Evolutionary conservation across 2,797 vertebrate genomes (phyloP).

Genomic region (Bucorvus abyssinicus): DNA sequence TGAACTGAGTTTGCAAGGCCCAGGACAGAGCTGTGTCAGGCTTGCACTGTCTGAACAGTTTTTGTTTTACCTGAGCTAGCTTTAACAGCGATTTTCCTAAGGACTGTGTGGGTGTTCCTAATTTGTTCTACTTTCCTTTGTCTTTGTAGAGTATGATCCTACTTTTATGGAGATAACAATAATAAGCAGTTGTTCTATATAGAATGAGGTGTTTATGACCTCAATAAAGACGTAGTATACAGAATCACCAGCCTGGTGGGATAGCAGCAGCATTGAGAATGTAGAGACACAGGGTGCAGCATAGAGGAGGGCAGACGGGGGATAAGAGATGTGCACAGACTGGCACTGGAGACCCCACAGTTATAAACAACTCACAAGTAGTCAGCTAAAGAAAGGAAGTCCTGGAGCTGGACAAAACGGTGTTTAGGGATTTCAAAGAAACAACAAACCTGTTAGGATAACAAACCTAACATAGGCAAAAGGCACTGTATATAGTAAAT

Average conservation of each 20-base stretch:
- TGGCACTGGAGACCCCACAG: neutral
- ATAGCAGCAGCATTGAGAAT: accelerated
- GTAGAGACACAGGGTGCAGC: neutral
- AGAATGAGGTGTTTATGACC: neutral
- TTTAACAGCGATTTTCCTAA: neutral
- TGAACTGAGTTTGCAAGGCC: neutral
- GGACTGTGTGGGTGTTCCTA: accelerated
- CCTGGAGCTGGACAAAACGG: neutral
- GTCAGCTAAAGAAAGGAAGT: neutral
- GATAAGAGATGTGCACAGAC: neutral
- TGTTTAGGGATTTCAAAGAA: neutral
- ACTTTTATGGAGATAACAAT: neutral
- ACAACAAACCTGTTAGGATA: neutral
- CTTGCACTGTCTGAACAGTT: neutral
- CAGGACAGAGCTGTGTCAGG: neutral
- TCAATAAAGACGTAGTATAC: neutral
- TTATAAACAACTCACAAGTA: neutral
- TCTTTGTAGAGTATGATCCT: neutral
- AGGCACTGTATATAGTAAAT: neutral
- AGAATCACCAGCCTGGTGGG: neutral
- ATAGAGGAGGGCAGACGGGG: neutral
- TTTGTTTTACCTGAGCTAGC: neutral
- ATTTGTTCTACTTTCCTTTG: neutral
- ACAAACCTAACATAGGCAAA: neutral
- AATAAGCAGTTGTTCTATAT: neutral